These are phyloP conservation scores for Apodemus agrarius DNA, from an alignment of 2,797 vertebrate species.

Conservation along the genomic window DNA sequence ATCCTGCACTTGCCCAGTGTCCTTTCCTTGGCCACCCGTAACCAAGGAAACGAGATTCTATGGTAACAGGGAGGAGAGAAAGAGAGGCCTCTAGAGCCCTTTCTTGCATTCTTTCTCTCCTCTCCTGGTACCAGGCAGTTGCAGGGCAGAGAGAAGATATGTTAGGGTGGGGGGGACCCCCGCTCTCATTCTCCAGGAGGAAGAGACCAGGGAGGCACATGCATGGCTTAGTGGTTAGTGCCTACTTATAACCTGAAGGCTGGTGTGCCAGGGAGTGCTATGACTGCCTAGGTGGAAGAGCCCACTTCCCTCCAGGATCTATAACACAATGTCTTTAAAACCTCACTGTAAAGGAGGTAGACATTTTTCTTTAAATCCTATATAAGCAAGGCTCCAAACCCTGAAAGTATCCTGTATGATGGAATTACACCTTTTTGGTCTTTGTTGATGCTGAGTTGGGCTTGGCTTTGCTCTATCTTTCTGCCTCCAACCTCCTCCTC, in stretches of 20 bases:
- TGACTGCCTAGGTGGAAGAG: background rate
- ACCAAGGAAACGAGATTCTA: constrained; percentile 89
- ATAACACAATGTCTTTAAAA: background rate
- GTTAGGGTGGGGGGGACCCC: background rate
- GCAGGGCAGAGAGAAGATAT: constrained; percentile 28
- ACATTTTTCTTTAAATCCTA: background rate
- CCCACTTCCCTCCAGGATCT: background rate
- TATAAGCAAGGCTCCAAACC: background rate
- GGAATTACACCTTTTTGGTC: background rate
- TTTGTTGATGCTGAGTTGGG: background rate
- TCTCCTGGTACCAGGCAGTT: constrained; percentile 66
- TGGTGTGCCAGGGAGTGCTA: background rate
- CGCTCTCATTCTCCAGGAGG: background rate
- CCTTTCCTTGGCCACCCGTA: constrained; percentile 87
- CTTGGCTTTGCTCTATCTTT: background rate
- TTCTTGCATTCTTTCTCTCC: constrained; percentile 70
- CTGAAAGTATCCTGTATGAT: background rate
- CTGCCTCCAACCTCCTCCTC: background rate
- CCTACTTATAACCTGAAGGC: background rate
- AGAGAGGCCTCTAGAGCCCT: constrained; percentile 73
- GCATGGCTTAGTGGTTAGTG: background rate
- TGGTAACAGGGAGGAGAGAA: constrained; percentile 86
- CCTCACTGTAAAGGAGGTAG: background rate
- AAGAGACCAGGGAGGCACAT: background rate
- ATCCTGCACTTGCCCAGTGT: constrained; percentile 81